Conservation (phyloP, 2,888 invertebrate genomes). For the Tanaodytes sp. region DNA sequence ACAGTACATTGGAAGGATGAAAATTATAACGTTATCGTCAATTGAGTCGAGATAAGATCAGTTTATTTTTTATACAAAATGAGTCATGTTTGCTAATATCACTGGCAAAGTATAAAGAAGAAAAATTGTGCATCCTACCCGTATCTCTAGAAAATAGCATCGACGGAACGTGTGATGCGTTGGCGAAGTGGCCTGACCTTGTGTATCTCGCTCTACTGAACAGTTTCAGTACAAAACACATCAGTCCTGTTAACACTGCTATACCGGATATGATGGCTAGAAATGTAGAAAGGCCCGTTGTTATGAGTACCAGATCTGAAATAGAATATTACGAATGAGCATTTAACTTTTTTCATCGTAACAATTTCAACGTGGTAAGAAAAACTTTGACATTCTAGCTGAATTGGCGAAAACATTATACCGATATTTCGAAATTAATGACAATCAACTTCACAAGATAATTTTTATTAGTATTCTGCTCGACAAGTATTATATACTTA, state of each 20-base stretch:
- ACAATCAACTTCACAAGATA: no score
- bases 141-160: constrained; percentile 90
- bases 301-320: constrained; percentile 85
- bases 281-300: constrained; percentile 88
- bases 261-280: constrained; percentile 89
- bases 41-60: no score
- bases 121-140: constrained; percentile 75
- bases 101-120: background rate
- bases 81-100: constrained; percentile 26
- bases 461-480: no score
- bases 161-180: constrained; percentile 88
- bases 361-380: no score
- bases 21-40: no score
- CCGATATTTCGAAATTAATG: no score
- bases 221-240: constrained; percentile 90
- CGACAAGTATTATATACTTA: no score
- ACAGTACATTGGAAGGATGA: no score
- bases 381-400: no score
- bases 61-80: constrained; percentile 1
- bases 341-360: no score
- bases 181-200: constrained; percentile 84
- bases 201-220: constrained; percentile 81
- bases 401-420: no score
- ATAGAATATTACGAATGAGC: no score
- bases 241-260: constrained; percentile 87